Evolutionary conservation across 1,140 invertebrate species (phyloP).

Genomic region (Agrypnia vestita): DNA sequence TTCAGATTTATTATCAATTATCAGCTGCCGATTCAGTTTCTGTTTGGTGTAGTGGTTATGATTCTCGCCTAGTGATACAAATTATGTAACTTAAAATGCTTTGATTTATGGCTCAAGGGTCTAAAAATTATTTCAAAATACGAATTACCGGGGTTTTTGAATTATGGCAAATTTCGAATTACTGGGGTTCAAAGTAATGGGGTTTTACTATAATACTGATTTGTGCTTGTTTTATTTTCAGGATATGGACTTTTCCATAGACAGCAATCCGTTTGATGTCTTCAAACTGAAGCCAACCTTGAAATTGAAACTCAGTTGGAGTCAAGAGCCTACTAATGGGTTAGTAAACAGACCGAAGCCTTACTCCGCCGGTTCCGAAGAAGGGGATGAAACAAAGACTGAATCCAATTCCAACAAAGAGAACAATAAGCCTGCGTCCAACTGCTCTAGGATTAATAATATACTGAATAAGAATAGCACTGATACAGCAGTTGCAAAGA

Average conservation of each 20-base stretch:
- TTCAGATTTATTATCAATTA: too few relatives aligned
- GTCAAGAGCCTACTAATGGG: slow-evolving; percentile 80
- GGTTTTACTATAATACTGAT: too few relatives aligned
- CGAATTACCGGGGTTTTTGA: too few relatives aligned
- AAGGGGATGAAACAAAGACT: slow-evolving; percentile 64
- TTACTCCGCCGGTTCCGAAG: slow-evolving; percentile 63
- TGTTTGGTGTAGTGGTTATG: too few relatives aligned
- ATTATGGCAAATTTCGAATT: too few relatives aligned
- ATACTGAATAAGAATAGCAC: slow-evolving; percentile 48
- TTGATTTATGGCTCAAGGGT: too few relatives aligned
- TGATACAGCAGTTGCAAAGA: slow-evolving; percentile 1
- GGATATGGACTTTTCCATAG: slow-evolving; percentile 69
- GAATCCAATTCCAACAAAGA: slow-evolving; percentile 70
- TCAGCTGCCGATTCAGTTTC: too few relatives aligned
- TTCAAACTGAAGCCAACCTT: slow-evolving; percentile 85
- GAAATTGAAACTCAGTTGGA: slow-evolving; percentile 89
- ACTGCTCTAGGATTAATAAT: slow-evolving; percentile 58
- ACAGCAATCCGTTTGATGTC: slow-evolving; percentile 77
- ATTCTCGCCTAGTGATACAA: too few relatives aligned
- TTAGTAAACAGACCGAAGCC: slow-evolving; percentile 80
- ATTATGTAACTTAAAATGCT: too few relatives aligned
- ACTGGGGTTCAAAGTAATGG: too few relatives aligned
- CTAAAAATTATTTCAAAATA: too few relatives aligned
- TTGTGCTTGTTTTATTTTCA: slow-evolving; percentile 58
- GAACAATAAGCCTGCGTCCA: slow-evolving; percentile 73